phyloP scores from a whole-genome alignment of 2,888 invertebrate genomes.

The Tenthredo amoena region DNA sequence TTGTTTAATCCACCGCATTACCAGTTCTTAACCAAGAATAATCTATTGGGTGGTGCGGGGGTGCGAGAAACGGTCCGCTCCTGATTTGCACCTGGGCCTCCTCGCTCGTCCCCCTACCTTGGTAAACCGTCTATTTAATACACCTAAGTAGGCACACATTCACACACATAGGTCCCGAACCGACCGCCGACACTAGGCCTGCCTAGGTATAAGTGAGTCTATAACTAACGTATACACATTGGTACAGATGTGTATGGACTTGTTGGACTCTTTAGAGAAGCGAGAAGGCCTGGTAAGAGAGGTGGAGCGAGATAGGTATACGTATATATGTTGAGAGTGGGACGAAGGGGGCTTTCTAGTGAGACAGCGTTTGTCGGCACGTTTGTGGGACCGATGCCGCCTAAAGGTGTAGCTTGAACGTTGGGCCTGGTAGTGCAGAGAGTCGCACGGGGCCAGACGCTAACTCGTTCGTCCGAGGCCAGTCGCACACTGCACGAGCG shows the following conservation, averaged over 20 bases:
- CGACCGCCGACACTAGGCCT: conserved; percentile 4
- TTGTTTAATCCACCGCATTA: conserved; percentile 1
- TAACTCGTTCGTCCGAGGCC: conserved; percentile 44
- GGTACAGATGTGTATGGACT: not conserved
- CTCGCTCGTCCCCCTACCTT: conserved; percentile 53
- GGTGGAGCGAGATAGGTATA: not conserved
- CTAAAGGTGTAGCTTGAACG: conserved; percentile 67
- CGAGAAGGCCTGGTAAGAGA: conserved; percentile 55
- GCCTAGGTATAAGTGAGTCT: not conserved
- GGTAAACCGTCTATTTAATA: conserved; percentile 57
- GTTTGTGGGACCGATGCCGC: conserved; percentile 74
- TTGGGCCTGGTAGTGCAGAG: conserved; percentile 26
- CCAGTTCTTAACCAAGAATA: conserved; percentile 17
- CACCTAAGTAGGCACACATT: conserved; percentile 61
- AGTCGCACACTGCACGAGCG: conserved; percentile 46
- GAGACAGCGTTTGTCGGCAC: conserved; percentile 77
- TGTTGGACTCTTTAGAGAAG: conserved; percentile 54
- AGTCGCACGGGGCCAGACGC: conserved; percentile 44
- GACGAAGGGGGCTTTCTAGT: conserved; percentile 67
- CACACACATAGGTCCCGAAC: conserved; percentile 51
- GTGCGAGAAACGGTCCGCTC: conserved; percentile 33
- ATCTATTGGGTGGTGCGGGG: not conserved
- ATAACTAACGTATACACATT: not conserved
- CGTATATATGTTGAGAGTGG: conserved; percentile 3
- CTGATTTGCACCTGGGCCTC: conserved; percentile 68